Percentiles rank a stretch among this genome's conserved stretches.
These are phyloP conservation scores for Oscheius myriophilus DNA, from an alignment of 2,888 invertebrate species.

Conservation along the genomic window DNA sequence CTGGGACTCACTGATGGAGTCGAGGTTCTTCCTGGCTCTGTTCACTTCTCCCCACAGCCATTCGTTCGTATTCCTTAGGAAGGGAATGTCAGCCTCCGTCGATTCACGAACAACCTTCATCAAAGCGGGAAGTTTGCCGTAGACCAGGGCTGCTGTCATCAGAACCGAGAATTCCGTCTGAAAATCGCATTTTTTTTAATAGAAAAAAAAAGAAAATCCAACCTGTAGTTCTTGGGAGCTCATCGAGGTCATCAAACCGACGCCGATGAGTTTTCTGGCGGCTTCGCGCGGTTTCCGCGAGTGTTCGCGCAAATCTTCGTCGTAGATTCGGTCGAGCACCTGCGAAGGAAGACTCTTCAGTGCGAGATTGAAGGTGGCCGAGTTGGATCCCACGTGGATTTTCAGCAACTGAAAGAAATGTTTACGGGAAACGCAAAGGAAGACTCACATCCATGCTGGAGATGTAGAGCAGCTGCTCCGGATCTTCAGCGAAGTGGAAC, in stretches of 20 bases:
- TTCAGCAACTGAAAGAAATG: neutral
- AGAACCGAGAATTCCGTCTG: neutral
- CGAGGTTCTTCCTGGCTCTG: constrained; percentile 13
- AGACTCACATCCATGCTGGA: constrained; percentile 10
- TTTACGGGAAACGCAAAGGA: neutral
- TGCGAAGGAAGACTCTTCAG: constrained; percentile 13
- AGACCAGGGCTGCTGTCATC: constrained; percentile 11
- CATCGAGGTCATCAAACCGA: constrained; percentile 1
- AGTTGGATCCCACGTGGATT: constrained; percentile 3
- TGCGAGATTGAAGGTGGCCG: neutral
- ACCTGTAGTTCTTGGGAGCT: no score
- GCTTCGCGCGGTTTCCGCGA: constrained; percentile 2
- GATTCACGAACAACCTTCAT: neutral
- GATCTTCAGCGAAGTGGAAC: constrained; percentile 17
- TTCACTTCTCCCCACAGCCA: constrained; percentile 19
- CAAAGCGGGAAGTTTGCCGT: constrained; percentile 4
- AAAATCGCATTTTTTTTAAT: neutral
- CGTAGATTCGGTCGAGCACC: constrained; percentile 2
- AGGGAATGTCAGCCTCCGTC: neutral
- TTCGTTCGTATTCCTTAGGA: neutral
- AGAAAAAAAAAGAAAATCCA: no score
- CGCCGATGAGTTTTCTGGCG: neutral
- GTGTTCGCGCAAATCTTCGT: neutral
- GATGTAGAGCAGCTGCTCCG: constrained; percentile 18
- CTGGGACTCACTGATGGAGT: constrained; percentile 4